Evolutionary conservation across 1,140 invertebrate species (phyloP), one percentile per base, ranked within the genome.

Genomic region (Drosophila sechellia): DNA sequence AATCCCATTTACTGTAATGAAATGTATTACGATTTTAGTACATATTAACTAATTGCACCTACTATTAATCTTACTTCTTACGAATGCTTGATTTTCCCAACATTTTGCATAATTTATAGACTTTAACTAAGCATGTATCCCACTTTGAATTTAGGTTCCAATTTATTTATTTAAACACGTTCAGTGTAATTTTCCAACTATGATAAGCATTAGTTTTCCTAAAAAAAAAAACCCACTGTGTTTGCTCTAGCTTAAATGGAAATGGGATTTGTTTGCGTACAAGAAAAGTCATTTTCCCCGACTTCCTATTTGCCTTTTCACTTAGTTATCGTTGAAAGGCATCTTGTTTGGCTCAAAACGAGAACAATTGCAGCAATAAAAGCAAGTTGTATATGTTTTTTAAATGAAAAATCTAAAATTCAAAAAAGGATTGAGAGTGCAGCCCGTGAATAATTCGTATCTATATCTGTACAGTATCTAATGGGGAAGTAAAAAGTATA

Each of bases 251-350:
- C 48, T 35, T 35, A n/a, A 39, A 37, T 39, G 35, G 17, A 69
- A 69, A 70, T 70, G 40, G 40, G 15, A 39, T 40, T 69, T 69
- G 50, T 70, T 70, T 69, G 48, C 42, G 5, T 15, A 4, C 34
- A 34, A 22, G 35, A 46, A 68, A 12, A 39, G 5, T n/a, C 13
- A n/a, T n/a, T 50, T 46, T 50, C 13, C 25, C 13, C n/a, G n/a
- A 2, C 13, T 37, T 22, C 20, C 0, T 70, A 40, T 70, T 69
- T 70, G 43, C 27, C 20, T 35, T 70, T 69, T 13, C 43, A 70
- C 56, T 70, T 70, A 70, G 66, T 56, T 49, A 35, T 56, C 35
- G 64, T 56, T 56, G 40, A 56, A 56, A 64, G 11, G 25, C 13
- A 25, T 15, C n/a, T 39, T 34, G 35, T 11, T 31, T 17, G 46